Evolutionary conservation across 2,888 invertebrate genomes (phyloP).

Genomic region (Cataglyphis cursor): DNA sequence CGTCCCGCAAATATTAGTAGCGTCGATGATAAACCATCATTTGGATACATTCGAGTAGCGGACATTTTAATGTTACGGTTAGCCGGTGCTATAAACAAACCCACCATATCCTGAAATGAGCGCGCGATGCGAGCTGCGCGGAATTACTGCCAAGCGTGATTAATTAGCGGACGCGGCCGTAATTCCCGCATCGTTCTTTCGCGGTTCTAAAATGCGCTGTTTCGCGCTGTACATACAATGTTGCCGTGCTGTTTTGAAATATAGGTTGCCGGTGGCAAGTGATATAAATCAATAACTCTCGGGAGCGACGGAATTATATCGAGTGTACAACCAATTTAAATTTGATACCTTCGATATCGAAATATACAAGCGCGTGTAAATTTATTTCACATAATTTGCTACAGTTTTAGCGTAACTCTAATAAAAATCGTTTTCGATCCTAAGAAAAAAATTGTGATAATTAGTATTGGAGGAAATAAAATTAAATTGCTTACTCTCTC

Average conservation of each 20-base stretch:
- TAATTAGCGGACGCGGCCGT: constrained; percentile 77
- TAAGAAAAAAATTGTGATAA: no score
- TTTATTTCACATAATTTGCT: background rate
- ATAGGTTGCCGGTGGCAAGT: constrained; percentile 45
- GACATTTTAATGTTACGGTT: constrained; percentile 77
- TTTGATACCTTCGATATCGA: constrained; percentile 15
- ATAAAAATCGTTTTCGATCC: background rate
- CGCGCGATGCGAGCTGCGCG: constrained; percentile 53
- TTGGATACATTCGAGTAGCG: constrained; percentile 60
- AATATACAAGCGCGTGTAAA: background rate
- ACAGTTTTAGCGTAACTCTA: background rate
- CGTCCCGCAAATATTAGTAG: constrained; percentile 68
- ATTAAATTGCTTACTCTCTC: no score
- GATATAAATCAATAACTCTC: constrained; percentile 53
- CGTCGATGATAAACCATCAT: constrained; percentile 71
- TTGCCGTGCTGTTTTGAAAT: constrained; percentile 50
- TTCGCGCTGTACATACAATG: constrained; percentile 36
- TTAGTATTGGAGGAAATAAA: no score
- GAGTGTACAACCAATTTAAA: background rate
- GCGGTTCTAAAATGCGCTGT: constrained; percentile 53
- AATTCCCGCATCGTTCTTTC: constrained; percentile 65
- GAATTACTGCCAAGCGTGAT: constrained; percentile 76
- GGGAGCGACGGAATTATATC: constrained; percentile 37
- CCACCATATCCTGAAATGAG: constrained; percentile 64
- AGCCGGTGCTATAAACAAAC: constrained; percentile 74